Percentiles rank a stretch among this genome's conserved stretches.
phyloP scores from a whole-genome alignment of 2,797 vertebrate species.

The Bradypus variegatus region DNA sequence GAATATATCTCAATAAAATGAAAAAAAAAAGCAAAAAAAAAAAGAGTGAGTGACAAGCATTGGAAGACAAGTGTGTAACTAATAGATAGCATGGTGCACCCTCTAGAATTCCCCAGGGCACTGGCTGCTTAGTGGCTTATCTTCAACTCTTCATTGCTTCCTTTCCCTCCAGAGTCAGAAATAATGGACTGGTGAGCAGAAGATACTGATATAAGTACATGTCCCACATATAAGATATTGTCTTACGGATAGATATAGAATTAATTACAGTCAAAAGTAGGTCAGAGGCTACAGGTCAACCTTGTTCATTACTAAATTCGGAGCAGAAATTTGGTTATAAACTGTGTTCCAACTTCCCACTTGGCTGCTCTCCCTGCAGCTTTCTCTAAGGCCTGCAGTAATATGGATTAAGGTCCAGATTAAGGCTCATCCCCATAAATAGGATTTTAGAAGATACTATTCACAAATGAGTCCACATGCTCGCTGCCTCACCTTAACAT shows the following conservation, averaged over 20 bases:
- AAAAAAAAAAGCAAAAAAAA: too few relatives aligned
- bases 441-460: too few relatives aligned
- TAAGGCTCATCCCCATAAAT: too few relatives aligned
- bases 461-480: too few relatives aligned
- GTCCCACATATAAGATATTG: neutral
- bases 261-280: neutral
- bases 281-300: neutral
- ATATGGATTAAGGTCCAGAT: too few relatives aligned
- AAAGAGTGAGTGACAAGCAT: neutral
- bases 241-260: neutral
- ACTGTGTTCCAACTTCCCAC: neutral
- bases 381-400: too few relatives aligned
- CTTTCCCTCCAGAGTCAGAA: neutral
- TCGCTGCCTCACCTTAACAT: too few relatives aligned
- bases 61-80: neutral
- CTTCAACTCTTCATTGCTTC: neutral
- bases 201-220: neutral
- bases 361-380: too few relatives aligned
- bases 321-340: neutral
- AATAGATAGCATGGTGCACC: too few relatives aligned
- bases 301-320: neutral
- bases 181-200: neutral
- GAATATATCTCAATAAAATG: too few relatives aligned
- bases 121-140: neutral
- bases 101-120: neutral